phyloP scores from a whole-genome alignment of 2,113 vertebrate genomes.

The Myiozetetes cayanensis region DNA sequence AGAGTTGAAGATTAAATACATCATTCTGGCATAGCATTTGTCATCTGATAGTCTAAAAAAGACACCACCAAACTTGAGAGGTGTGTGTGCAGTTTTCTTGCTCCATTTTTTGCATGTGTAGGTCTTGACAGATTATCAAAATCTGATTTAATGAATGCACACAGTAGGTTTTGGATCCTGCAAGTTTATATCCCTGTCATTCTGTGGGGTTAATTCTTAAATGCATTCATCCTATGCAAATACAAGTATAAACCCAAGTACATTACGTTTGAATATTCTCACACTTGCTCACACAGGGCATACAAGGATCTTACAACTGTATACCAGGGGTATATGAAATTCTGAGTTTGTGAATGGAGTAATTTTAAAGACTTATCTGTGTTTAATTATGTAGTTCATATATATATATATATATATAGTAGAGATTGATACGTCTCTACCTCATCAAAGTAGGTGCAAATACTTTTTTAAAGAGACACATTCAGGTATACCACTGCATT shows the following conservation, averaged over 20 bases:
- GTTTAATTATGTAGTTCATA: background rate
- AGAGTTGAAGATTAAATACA: background rate
- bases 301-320: accelerated
- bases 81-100: background rate
- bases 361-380: background rate
- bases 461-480: background rate
- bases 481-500: background rate
- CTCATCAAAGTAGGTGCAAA: background rate
- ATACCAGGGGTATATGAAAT: background rate
- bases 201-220: background rate
- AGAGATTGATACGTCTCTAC: background rate
- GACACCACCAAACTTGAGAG: background rate
- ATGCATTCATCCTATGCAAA: background rate
- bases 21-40: background rate
- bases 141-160: background rate
- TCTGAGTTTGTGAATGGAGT: background rate
- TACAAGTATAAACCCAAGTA: background rate
- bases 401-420: background rate
- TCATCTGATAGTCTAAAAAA: background rate
- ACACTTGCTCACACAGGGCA: background rate
- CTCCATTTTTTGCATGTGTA: background rate
- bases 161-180: background rate
- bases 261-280: background rate
- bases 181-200: background rate
- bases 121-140: background rate